A percentile compares a stretch with the other conserved stretches of the same genome.
phyloP scores from a whole-genome alignment of 2,888 invertebrate genomes.

The Chrysolina haemoptera region DNA sequence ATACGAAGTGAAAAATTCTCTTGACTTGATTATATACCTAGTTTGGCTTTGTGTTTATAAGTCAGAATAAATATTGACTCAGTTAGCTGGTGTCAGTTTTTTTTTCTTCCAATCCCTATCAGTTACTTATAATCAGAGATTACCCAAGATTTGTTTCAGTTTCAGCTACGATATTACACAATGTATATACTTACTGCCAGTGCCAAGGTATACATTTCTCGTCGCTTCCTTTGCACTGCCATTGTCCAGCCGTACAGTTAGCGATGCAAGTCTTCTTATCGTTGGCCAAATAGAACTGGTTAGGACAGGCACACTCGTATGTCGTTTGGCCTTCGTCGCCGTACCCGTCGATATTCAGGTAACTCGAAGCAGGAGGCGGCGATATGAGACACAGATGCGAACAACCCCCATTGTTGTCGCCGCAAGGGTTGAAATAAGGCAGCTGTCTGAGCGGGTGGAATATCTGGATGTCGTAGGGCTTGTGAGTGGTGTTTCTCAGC shows the following conservation, averaged over 20 bases:
- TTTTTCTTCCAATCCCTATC: too few relatives aligned
- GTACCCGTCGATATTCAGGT: constrained; percentile 83
- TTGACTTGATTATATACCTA: too few relatives aligned
- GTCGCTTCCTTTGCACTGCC: constrained; percentile 81
- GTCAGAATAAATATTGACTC: too few relatives aligned
- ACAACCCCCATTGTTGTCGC: constrained; percentile 93
- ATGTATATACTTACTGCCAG: constrained; percentile 76
- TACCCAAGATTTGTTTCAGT: too few relatives aligned
- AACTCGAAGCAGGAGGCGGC: constrained; percentile 84
- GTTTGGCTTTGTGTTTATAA: too few relatives aligned
- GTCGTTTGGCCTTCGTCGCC: constrained; percentile 82
- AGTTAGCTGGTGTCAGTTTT: too few relatives aligned
- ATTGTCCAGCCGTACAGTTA: constrained; percentile 94
- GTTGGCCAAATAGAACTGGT: constrained; percentile 88
- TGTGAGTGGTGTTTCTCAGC: constrained; percentile 92
- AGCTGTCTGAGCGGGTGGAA: constrained; percentile 94
- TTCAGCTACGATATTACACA: too few relatives aligned
- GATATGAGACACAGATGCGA: constrained; percentile 95
- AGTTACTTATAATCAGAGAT: too few relatives aligned
- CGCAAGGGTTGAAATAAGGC: constrained; percentile 92
- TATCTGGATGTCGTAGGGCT: constrained; percentile 94
- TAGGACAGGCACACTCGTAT: constrained; percentile 94
- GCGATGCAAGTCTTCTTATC: constrained; percentile 92
- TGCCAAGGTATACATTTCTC: constrained; percentile 85
- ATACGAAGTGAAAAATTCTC: too few relatives aligned